phyloP scores from a whole-genome alignment of 1,140 invertebrate genomes.

The Sesamia nonagrioides region DNA sequence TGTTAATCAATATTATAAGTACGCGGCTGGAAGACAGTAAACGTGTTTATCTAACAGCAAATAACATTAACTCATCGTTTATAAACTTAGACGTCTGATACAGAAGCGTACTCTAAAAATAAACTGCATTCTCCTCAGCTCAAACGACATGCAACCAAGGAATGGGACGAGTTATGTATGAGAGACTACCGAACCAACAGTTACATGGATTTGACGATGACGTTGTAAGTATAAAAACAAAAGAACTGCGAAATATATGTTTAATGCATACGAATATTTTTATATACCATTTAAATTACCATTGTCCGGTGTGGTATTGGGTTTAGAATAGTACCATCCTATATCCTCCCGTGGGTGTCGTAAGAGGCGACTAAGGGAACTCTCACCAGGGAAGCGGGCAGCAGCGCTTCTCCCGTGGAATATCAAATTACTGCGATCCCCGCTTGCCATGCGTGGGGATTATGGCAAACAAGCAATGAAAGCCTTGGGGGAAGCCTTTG shows the following conservation, averaged over 20 bases:
- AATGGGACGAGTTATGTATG: slow-evolving; percentile 94
- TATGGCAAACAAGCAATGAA: too few relatives aligned
- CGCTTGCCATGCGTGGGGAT: too few relatives aligned
- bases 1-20: neutral
- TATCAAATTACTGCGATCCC: too few relatives aligned
- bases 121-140: slow-evolving; percentile 86
- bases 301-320: too few relatives aligned
- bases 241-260: neutral
- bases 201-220: slow-evolving; percentile 96
- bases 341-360: too few relatives aligned
- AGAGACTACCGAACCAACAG: slow-evolving; percentile 95
- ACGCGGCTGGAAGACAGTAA: neutral
- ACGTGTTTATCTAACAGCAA: neutral
- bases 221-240: slow-evolving; percentile 89
- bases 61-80: neutral
- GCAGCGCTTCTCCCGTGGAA: too few relatives aligned
- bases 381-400: too few relatives aligned
- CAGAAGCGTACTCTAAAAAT: neutral
- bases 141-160: slow-evolving; percentile 97
- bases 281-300: too few relatives aligned
- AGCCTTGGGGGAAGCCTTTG: too few relatives aligned
- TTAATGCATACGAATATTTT: too few relatives aligned
- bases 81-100: neutral
- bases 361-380: too few relatives aligned
- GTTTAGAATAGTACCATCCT: too few relatives aligned